Evolutionary conservation across 2,113 vertebrate species (phyloP).

Genomic region (Rhipidura dahli): DNA sequence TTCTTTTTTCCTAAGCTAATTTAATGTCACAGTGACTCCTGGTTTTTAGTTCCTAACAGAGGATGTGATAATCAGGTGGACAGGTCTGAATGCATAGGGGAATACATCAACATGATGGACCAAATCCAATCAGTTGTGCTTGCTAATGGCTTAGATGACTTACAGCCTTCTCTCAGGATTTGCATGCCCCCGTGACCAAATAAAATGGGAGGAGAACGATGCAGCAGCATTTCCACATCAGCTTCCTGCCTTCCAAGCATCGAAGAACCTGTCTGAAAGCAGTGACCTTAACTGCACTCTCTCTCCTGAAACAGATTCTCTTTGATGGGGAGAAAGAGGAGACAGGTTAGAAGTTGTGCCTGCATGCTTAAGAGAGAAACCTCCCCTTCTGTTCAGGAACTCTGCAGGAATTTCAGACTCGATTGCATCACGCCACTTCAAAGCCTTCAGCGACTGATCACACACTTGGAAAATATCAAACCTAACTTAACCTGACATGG

Average conservation of each 20-base stretch:
- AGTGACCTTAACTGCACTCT: neutral
- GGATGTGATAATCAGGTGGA: neutral
- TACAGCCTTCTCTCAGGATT: neutral
- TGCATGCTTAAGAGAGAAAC: neutral
- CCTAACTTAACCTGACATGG: neutral
- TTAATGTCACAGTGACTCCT: neutral
- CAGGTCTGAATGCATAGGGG: neutral
- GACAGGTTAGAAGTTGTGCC: neutral
- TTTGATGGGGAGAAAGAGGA: neutral
- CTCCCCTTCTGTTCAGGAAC: neutral
- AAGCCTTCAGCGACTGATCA: neutral
- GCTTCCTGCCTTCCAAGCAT: neutral
- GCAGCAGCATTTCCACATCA: neutral
- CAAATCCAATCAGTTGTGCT: neutral
- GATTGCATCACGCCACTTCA: neutral
- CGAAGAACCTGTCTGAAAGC: neutral
- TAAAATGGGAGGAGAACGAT: neutral
- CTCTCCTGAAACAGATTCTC: neutral
- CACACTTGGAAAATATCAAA: constrained; percentile 26
- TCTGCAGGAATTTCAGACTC: neutral
- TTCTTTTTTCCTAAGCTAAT: neutral
- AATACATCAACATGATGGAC: neutral
- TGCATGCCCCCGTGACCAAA: neutral
- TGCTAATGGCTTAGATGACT: neutral
- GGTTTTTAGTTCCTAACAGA: neutral